Evolutionary conservation across 2,113 vertebrate species (phyloP), one percentile per base, ranked within the genome.

Genomic region (Poeciliopsis occidentalis): DNA sequence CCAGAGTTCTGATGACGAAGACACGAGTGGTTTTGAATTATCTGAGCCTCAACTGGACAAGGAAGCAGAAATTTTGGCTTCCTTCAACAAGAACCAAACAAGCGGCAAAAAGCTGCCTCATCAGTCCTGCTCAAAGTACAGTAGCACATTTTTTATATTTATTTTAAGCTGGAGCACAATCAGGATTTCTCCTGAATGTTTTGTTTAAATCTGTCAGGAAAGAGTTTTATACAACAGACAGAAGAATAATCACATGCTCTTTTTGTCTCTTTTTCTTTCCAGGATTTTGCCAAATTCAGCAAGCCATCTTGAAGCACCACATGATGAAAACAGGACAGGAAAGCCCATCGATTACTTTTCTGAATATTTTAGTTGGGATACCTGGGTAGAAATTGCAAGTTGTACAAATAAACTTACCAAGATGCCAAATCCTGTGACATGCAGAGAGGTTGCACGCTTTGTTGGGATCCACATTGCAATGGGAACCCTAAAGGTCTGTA

Each of bases 381-480:
- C 90, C 4, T 95, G 95, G 95, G 79, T 78, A 27, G 92, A 94
- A 77, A 85, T 94, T 65, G 85, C 91, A 51, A 71, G 31, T 31
- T 93, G 75, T 80, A 95, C 92, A 73, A 83, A 85, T 71, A 69
- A 82, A 75, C 70, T 60, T 0, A 85, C 90, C 65, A 87, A 79
- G 61, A 64, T 76, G 64, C 1, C 79, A 11, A 74, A 79, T 1
- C 69, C 83, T n/a, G 81, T 93, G 41, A 92, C 92, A 7, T 79
- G 37, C 68, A 83, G 68, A 75, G 94, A 94, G 79, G 91, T 95
- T 12, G 92, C 94, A 29, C 83, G 89, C 66, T 94, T 93, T 86
- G 92, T 95, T 62, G 95, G 94, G 73, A 93, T 95, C 80, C 95
- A 95, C 85, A 92, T 95, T 73, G 94, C 94, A 64, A 95, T 95